Evolutionary conservation across 35 echinoderm and acorn worm species (phyloP).

Genomic region (Ophiothrix spiculata): DNA sequence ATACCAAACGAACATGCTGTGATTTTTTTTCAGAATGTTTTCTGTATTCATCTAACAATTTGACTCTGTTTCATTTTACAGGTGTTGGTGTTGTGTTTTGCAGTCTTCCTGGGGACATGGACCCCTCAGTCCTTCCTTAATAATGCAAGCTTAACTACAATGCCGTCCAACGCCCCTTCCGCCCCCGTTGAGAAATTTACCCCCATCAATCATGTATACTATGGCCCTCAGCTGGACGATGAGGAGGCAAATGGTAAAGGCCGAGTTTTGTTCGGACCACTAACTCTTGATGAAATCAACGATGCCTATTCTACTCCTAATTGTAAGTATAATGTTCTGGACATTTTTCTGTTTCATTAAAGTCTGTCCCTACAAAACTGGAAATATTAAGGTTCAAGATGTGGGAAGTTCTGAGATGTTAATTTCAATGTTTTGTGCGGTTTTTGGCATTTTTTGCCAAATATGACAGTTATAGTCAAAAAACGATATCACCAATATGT

Average conservation of each 20-base stretch:
- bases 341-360: too few species aligned
- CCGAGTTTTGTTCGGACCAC: conserved; percentile 41
- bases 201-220: conserved; percentile 41
- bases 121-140: conserved; percentile 68
- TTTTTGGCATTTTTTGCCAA: too few species aligned
- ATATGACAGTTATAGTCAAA: too few species aligned
- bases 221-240: conserved; percentile 33
- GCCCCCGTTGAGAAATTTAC: conserved; percentile 16
- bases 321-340: too few species aligned
- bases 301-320: conserved; percentile 75
- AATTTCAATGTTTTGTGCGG: too few species aligned
- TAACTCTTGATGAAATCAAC: conserved; percentile 26
- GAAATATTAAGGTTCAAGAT: too few species aligned
- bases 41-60: not conserved
- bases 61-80: too few species aligned
- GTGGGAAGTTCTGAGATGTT: too few species aligned
- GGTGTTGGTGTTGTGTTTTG: conserved; percentile 98
- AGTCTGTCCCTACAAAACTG: too few species aligned
- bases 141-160: conserved; percentile 53
- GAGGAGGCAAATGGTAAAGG: conserved; percentile 21
- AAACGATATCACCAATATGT: too few species aligned
- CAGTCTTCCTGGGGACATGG: conserved; percentile 96
- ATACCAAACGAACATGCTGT: too few species aligned
- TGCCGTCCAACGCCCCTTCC: conserved; percentile 22
- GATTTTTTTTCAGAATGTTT: too few species aligned